A percentile compares a stretch with the other conserved stretches of the same genome.
Evolutionary conservation across 1,140 invertebrate genomes (phyloP).

Genomic region (Caerostris extrusa): DNA sequence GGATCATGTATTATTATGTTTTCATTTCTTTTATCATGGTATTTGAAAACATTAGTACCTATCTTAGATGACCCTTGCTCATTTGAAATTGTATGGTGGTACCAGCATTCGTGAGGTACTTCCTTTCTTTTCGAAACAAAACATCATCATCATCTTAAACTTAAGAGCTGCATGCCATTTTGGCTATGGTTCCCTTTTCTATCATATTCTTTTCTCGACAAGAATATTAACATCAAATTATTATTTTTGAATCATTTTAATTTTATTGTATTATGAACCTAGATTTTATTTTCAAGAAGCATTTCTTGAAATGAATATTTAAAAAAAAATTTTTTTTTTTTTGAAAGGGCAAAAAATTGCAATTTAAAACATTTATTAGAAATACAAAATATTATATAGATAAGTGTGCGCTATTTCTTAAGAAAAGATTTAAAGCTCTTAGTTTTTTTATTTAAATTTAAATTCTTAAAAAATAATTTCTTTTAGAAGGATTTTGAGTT

Average conservation of each 20-base stretch:
- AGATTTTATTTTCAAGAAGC: not conserved
- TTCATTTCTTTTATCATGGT: not conserved
- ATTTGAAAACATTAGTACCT: not conserved
- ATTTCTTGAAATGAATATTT: not conserved
- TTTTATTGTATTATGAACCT: not conserved
- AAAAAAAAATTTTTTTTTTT: not conserved
- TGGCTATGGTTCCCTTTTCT: not conserved
- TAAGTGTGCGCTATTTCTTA: no score
- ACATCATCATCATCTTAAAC: not conserved
- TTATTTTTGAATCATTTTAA: not conserved
- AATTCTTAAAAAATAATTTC: no score
- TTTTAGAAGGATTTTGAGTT: no score
- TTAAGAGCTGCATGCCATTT: not conserved
- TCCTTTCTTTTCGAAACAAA: not conserved
- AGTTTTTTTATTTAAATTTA: no score
- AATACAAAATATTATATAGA: no score
- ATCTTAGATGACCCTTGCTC: not conserved
- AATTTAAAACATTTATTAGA: no score
- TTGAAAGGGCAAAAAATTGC: no score
- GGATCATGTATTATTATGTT: not conserved
- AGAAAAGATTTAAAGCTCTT: no score
- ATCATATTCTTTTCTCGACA: not conserved
- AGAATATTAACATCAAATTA: not conserved
- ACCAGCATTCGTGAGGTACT: not conserved
- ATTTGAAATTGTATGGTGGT: not conserved